Conservation (phyloP, 2,113 vertebrate species). For the Lycocorax pyrrhopterus region DNA sequence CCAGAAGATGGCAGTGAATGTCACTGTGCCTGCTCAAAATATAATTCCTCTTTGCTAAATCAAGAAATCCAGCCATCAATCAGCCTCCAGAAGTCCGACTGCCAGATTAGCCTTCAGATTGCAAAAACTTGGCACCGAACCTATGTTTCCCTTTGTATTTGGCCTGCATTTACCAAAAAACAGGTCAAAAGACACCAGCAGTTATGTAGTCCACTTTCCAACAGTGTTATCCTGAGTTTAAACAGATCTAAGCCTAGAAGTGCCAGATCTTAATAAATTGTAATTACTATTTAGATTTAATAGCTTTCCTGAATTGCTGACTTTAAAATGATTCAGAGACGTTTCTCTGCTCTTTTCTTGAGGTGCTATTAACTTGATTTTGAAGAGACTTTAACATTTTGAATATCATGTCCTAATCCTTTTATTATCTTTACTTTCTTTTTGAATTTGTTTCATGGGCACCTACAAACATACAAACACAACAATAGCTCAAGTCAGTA, state of each 20-base stretch:
- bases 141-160: neutral
- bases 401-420: neutral
- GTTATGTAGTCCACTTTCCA: neutral
- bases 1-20: neutral
- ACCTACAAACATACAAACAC: neutral
- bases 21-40: neutral
- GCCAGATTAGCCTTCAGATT: neutral
- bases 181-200: neutral
- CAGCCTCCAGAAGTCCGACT: neutral
- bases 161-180: neutral
- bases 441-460: neutral
- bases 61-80: neutral
- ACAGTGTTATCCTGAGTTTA: neutral
- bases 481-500: neutral
- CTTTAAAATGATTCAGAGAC: neutral
- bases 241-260: neutral
- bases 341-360: neutral
- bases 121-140: neutral
- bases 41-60: neutral
- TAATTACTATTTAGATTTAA: neutral
- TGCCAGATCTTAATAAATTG: neutral
- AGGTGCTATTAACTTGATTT: neutral
- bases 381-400: neutral
- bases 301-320: neutral
- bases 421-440: neutral